These are phyloP conservation scores for Carassius gibelio DNA, from an alignment of 2,113 vertebrate genomes.

Conservation along the genomic window DNA sequence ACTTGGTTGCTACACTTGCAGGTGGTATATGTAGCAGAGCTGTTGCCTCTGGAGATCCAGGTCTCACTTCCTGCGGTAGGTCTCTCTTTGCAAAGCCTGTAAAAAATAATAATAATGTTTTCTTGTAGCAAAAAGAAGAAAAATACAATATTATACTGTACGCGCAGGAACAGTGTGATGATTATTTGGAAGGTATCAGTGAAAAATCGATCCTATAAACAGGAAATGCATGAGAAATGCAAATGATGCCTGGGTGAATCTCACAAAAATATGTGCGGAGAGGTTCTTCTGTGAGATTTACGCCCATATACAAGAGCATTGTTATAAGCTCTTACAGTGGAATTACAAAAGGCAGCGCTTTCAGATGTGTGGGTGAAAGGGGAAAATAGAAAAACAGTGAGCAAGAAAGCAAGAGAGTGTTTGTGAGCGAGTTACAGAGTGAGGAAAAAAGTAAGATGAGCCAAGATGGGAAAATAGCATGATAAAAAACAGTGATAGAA, in stretches of 20 bases:
- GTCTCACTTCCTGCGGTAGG: constrained; percentile 64
- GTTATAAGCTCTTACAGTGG: constrained; percentile 60
- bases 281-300: neutral
- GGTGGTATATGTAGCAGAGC: constrained; percentile 68
- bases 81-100: constrained; percentile 17
- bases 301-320: constrained; percentile 49
- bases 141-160: neutral
- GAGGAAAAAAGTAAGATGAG: neutral
- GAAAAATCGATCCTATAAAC: constrained; percentile 69
- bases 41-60: constrained; percentile 80
- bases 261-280: neutral
- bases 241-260: constrained; percentile 58
- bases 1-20: constrained; percentile 80
- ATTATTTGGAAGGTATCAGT: neutral
- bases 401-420: constrained; percentile 8
- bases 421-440: constrained; percentile 20
- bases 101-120: neutral
- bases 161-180: neutral
- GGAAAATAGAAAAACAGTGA: constrained; percentile 40
- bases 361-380: constrained; percentile 50
- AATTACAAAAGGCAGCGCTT: constrained; percentile 45
- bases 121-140: neutral
- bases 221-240: constrained; percentile 71
- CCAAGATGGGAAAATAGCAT: constrained; percentile 3
- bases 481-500: constrained; percentile 18